phyloP scores from a whole-genome alignment of 2,113 vertebrate species.

The Aepyceros melampus region DNA sequence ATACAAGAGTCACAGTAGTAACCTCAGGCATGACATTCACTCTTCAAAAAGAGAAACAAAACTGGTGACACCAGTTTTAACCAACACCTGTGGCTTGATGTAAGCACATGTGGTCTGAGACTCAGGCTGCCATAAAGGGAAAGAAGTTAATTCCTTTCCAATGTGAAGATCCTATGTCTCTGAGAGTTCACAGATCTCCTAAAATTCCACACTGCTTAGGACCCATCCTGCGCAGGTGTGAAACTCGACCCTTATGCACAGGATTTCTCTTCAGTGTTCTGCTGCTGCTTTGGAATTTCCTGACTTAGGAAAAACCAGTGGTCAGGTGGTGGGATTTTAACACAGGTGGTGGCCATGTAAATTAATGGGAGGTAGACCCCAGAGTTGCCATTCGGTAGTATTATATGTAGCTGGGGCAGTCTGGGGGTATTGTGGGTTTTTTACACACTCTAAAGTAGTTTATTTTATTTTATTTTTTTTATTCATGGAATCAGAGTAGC shows the following conservation, averaged over 20 bases:
- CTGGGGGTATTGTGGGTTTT: not conserved
- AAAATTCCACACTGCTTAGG: no score
- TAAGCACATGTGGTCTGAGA: not conserved
- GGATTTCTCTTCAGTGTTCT: not conserved
- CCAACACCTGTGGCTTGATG: not conserved
- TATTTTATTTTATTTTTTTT: not conserved
- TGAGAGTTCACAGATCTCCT: not conserved
- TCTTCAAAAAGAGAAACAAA: not conserved
- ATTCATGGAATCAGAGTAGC: not conserved
- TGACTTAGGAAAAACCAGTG: not conserved
- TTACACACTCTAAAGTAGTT: not conserved
- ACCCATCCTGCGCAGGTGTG: not conserved
- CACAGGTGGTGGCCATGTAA: not conserved
- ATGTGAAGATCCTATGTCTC: not conserved
- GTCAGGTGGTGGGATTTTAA: not conserved
- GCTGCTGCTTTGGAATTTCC: not conserved
- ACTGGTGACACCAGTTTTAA: slow-evolving; percentile 19
- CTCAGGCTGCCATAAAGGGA: not conserved
- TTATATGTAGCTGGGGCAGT: not conserved
- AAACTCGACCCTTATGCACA: not conserved
- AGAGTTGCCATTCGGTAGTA: not conserved
- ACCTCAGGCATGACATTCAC: not conserved
- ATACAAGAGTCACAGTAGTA: not conserved
- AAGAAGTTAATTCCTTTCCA: not conserved
- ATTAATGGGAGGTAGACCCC: not conserved